phyloP scores from a whole-genome alignment of 2,888 invertebrate genomes.

The Synanthedon vespiformis region DNA sequence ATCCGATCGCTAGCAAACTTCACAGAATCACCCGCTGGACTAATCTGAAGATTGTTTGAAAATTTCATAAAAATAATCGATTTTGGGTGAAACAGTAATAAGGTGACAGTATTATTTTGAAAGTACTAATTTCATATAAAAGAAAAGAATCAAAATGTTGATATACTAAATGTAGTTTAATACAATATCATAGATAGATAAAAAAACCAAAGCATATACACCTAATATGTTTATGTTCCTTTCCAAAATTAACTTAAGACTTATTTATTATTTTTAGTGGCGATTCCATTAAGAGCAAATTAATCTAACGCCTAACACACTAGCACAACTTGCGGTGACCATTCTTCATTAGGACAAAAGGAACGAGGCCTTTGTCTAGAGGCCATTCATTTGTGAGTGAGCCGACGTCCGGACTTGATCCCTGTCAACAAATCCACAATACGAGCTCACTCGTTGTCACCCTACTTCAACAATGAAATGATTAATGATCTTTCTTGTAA shows the following conservation, averaged over 20 bases:
- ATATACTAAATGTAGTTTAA: no score
- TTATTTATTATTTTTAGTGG: slow-evolving; percentile 1
- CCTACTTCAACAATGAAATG: slow-evolving; percentile 58
- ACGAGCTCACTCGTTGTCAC: slow-evolving; percentile 58
- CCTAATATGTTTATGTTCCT: not conserved
- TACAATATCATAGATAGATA: no score
- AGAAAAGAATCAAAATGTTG: no score
- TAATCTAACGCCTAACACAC: slow-evolving; percentile 57
- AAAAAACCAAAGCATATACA: no score
- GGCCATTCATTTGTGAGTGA: slow-evolving; percentile 54
- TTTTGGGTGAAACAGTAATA: no score
- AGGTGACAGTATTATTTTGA: no score
- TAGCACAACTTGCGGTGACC: slow-evolving; percentile 55
- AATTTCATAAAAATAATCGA: no score
- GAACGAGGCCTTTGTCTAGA: slow-evolving; percentile 58
- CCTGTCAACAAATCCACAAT: slow-evolving; percentile 65
- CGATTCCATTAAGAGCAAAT: slow-evolving; percentile 21
- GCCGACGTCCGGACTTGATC: slow-evolving; percentile 50
- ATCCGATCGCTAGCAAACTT: no score
- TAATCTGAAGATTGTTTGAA: no score
- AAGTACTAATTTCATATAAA: no score
- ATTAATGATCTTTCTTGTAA: slow-evolving; percentile 55
- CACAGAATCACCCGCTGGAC: no score
- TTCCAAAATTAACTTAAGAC: not conserved
- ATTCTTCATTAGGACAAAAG: slow-evolving; percentile 67